Conservation (phyloP, 2,888 invertebrate species). For the Rhingia campestris region DNA sequence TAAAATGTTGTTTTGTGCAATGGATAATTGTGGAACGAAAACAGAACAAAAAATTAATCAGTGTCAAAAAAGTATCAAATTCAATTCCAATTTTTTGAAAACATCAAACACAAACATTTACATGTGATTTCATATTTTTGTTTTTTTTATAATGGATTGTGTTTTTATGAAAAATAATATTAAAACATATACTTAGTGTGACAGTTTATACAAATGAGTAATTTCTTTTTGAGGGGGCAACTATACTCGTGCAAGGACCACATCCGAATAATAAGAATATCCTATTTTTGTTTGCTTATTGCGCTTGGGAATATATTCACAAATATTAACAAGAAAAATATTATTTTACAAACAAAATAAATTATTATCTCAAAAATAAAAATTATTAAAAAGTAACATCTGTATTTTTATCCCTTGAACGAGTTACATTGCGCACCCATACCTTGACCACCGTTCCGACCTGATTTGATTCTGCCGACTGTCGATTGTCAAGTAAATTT, state of each 20-base stretch:
- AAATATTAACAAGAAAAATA: conserved; percentile 37
- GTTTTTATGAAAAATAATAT: conserved; percentile 36
- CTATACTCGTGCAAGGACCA: conserved; percentile 83
- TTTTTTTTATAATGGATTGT: conserved; percentile 23
- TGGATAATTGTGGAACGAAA: too few species aligned
- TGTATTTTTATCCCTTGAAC: conserved; percentile 79
- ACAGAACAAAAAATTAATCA: too few species aligned
- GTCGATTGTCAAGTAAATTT: conserved; percentile 82
- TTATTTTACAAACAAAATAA: conserved; percentile 6
- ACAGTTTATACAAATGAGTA: conserved; percentile 36
- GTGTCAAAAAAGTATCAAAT: conserved; percentile 23
- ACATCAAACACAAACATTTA: conserved; percentile 50
- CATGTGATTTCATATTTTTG: background rate
- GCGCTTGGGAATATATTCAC: conserved; percentile 26
- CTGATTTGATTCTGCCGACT: conserved; percentile 86
- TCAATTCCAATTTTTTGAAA: conserved; percentile 80
- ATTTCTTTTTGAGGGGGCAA: conserved; percentile 79
- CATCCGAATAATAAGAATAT: conserved; percentile 62
- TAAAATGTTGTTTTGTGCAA: too few species aligned
- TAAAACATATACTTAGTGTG: conserved; percentile 54
- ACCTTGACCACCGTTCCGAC: conserved; percentile 96
- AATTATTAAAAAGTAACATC: conserved; percentile 15
- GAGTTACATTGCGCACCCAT: conserved; percentile 83
- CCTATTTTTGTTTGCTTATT: conserved; percentile 33
- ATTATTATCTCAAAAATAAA: conserved; percentile 15